Percentiles rank a stretch among this genome's conserved stretches.
These are phyloP conservation scores for Tachystola acroxantha DNA, from an alignment of 2,888 invertebrate species.

Conservation along the genomic window DNA sequence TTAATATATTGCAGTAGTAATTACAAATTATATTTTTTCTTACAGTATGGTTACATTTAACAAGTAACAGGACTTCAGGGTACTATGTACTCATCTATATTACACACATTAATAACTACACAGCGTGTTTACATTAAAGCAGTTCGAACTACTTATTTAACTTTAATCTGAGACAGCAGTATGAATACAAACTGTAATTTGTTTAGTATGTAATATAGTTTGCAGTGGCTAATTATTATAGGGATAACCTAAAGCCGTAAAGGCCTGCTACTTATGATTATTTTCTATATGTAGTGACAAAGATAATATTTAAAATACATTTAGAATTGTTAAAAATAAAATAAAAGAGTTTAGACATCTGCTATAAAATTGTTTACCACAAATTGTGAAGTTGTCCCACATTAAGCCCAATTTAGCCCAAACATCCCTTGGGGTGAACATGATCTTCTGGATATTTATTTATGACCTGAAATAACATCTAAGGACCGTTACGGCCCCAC, in stretches of 20 bases:
- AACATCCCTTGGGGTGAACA: conserved; percentile 48
- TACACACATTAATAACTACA: too few relatives aligned
- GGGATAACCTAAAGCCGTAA: too few relatives aligned
- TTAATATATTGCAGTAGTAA: conserved; percentile 54
- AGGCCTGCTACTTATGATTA: too few relatives aligned
- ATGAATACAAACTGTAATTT: too few relatives aligned
- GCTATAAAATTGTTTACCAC: conserved; percentile 43
- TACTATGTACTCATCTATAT: too few relatives aligned
- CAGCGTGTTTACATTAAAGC: too few relatives aligned
- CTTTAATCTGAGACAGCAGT: too few relatives aligned
- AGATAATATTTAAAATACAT: not conserved
- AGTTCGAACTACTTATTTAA: too few relatives aligned
- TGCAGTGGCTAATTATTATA: too few relatives aligned
- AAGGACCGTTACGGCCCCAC: conserved; percentile 38
- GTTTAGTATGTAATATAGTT: too few relatives aligned
- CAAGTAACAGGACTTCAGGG: not conserved
- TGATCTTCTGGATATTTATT: conserved; percentile 49
- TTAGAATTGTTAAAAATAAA: not conserved
- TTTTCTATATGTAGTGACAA: too few relatives aligned
- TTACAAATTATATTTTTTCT: conserved; percentile 3
- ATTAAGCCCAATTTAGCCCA: conserved; percentile 64
- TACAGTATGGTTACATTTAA: not conserved
- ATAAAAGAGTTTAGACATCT: conserved; percentile 3
- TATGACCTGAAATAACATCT: conserved; percentile 62
- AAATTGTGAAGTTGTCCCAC: conserved; percentile 46